Percentiles rank a stretch among this genome's conserved stretches.
phyloP scores from a whole-genome alignment of 2,888 invertebrate genomes.

The Agapostemon virescens region DNA sequence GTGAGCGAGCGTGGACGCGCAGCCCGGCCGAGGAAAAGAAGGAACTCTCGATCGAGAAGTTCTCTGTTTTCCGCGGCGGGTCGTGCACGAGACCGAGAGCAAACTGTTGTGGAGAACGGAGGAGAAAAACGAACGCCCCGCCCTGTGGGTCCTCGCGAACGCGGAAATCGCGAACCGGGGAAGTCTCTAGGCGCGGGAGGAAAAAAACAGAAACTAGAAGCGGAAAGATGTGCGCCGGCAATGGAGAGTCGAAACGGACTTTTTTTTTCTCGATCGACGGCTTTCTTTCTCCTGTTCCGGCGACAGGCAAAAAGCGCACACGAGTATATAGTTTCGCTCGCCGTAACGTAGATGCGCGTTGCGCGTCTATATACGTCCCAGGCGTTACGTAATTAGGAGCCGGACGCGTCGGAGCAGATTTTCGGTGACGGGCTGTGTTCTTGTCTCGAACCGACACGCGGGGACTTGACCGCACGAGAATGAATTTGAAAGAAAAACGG shows the following conservation, averaged over 20 bases:
- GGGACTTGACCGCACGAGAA: conserved; percentile 6
- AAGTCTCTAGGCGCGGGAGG: not conserved
- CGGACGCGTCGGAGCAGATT: conserved; percentile 18
- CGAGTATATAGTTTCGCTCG: conserved; percentile 14
- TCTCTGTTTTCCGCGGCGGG: not conserved
- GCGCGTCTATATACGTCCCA: conserved; percentile 29
- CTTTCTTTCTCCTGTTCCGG: conserved; percentile 6
- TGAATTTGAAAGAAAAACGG: not conserved
- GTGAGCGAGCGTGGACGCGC: not conserved
- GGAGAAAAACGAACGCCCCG: too few relatives aligned
- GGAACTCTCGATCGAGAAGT: not conserved
- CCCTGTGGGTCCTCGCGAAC: not conserved
- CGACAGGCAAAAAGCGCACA: not conserved
- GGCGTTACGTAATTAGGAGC: conserved; percentile 35
- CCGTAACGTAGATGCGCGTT: conserved; percentile 19
- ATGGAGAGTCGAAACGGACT: conserved; percentile 3
- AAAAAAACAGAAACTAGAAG: not conserved
- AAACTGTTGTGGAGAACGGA: not conserved
- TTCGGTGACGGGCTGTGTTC: conserved; percentile 32
- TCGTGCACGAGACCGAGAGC: not conserved
- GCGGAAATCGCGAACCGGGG: not conserved
- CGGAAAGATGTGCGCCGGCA: conserved; percentile 7
- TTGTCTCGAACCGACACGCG: conserved; percentile 29
- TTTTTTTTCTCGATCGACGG: conserved; percentile 5
- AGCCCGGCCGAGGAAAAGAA: not conserved